These are phyloP conservation scores for Brienomyrus longianalis DNA, from an alignment of 2,113 vertebrate species.

Conservation along the genomic window DNA sequence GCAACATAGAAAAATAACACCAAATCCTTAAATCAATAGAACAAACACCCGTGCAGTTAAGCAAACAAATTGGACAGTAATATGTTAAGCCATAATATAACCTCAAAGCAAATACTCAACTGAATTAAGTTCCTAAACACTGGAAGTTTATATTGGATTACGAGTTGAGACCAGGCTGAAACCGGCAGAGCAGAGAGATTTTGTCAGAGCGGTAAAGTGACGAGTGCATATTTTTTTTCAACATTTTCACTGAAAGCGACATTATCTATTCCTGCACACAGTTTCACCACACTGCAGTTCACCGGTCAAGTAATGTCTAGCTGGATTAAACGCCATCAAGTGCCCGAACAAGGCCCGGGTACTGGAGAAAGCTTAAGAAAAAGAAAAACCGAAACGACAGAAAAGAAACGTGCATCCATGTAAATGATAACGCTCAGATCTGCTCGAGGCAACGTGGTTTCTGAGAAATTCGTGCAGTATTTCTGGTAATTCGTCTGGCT, in stretches of 20 bases:
- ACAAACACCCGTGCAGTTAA: constrained; percentile 25
- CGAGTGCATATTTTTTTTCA: background rate
- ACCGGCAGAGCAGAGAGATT: background rate
- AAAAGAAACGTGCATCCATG: background rate
- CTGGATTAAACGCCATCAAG: background rate
- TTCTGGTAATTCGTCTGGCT: constrained; percentile 6
- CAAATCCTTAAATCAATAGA: constrained; percentile 33
- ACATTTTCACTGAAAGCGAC: background rate
- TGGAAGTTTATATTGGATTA: background rate
- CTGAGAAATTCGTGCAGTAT: background rate
- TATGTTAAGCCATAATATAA: background rate
- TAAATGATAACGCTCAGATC: background rate
- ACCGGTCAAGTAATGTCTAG: background rate
- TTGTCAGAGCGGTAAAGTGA: background rate
- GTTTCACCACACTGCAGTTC: background rate
- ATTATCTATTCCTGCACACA: background rate
- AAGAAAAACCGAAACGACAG: background rate
- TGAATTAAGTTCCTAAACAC: background rate
- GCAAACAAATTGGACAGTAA: constrained; percentile 16
- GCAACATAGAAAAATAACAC: constrained; percentile 30
- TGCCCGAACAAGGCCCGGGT: background rate
- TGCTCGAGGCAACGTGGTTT: background rate
- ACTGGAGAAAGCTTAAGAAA: background rate
- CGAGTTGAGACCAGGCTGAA: background rate
- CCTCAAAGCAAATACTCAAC: background rate